phyloP scores from a whole-genome alignment of 2,888 invertebrate species.

The Eristalinus aeneus region DNA sequence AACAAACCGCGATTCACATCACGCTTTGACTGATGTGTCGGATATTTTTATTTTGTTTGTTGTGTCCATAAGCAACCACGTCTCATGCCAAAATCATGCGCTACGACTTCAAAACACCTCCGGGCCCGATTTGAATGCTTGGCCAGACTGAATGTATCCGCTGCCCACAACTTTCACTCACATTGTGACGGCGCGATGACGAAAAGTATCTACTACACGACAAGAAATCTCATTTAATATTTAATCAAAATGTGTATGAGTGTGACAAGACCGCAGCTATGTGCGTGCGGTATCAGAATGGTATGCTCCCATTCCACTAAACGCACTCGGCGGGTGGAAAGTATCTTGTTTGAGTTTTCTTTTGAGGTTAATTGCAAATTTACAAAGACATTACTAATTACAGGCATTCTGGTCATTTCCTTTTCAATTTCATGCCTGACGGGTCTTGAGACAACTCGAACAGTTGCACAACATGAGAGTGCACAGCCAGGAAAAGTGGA shows the following conservation, averaged over 20 bases:
- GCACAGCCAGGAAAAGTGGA: constrained; percentile 14
- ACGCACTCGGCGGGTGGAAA: not conserved
- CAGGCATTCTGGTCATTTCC: constrained; percentile 19
- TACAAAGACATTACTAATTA: constrained; percentile 14
- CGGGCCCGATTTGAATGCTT: constrained; percentile 25
- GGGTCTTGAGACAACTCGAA: constrained; percentile 14
- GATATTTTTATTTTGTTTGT: not conserved
- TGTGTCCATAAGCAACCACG: not conserved
- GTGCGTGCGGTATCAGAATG: not conserved
- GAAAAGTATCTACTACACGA: not conserved
- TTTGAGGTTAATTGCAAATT: constrained; percentile 13
- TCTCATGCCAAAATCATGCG: constrained; percentile 28
- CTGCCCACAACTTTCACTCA: not conserved
- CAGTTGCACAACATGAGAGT: not conserved
- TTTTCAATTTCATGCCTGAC: constrained; percentile 37
- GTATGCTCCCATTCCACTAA: not conserved
- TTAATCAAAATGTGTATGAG: not conserved
- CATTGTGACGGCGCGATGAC: not conserved
- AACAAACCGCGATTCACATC: not conserved
- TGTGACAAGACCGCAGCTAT: not conserved
- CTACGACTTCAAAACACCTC: constrained; percentile 30
- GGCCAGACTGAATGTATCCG: not conserved
- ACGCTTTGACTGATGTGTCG: constrained; percentile 2
- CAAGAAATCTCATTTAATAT: not conserved
- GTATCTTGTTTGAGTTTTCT: not conserved